Base-by-base conservation (phyloP, 2,113 vertebrate species). In the Myotis davidii region DNA sequence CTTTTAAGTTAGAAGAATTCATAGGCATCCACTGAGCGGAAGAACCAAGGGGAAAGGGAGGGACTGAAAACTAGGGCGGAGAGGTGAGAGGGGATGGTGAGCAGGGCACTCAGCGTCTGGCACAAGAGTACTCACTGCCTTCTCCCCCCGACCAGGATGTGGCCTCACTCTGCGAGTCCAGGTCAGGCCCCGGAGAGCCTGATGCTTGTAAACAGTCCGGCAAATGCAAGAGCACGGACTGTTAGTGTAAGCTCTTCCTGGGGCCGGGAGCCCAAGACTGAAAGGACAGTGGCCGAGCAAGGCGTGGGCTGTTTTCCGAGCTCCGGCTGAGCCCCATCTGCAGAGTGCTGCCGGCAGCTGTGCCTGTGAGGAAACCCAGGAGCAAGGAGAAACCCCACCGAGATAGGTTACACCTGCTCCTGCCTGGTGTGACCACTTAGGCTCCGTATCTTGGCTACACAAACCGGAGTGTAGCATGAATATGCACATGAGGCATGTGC, bases 401-500 rank as follows among this genome's bases (percentile, higher is more conserved):
- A 78, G 54, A 85, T 29, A 6, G 2, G 11, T 14, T 17, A 13
- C 70, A 73, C 67, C 69, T 95, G 93, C 77, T 34, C 10, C 82
- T 50, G 61, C 42, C 32, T 27, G 11, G 10, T 4, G 3, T 67
- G 64, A 16, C 83, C 56, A 3, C 29, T 65, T 32, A 11, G 0
- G 0, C n/a, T 25, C 13, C 25, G 20, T 12, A 2, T 39, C 74
- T 77, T 27, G 64, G 83, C 37, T 23, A 23, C 16, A 10, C 29
- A 88, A 74, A 56, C 39, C 20, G 52, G 29, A 23, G 2, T 13
- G 11, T 37, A n/a, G 9, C 20, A 6, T 6, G 9, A 16, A 27
- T 14, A 16, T 1, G 20, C 4, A 45, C 27, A 18, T 0, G 7
- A 23, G 45, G n/a, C 17, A 21, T 1, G 0, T 27, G 2, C 6